phyloP scores from a whole-genome alignment of 2,113 vertebrate genomes.

The Plecturocebus donacophilus region DNA sequence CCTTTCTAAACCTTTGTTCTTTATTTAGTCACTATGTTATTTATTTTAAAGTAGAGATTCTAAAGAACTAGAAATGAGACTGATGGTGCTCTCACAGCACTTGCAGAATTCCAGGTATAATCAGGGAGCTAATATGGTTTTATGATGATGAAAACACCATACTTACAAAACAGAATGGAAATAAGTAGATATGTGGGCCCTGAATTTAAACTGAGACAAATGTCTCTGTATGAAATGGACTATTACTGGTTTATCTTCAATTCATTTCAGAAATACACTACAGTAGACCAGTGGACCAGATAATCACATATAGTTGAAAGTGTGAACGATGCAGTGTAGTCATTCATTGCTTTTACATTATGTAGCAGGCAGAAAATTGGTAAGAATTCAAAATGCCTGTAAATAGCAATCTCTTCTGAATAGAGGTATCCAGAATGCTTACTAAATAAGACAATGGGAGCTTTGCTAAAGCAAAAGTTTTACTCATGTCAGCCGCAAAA shows the following conservation, averaged over 20 bases:
- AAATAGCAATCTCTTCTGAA: slow-evolving; percentile 66
- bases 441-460: slow-evolving; percentile 48
- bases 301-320: slow-evolving; percentile 54
- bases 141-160: slow-evolving; percentile 66
- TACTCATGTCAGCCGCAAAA: slow-evolving; percentile 46
- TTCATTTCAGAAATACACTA: slow-evolving; percentile 73
- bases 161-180: slow-evolving; percentile 65
- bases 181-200: slow-evolving; percentile 65
- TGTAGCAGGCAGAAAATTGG: slow-evolving; percentile 63
- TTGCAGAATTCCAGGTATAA: slow-evolving; percentile 63
- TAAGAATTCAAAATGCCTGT: slow-evolving; percentile 67
- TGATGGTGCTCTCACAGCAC: background rate
- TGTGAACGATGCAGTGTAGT: slow-evolving; percentile 23
- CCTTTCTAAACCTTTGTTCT: background rate
- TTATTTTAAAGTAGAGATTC: background rate
- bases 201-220: slow-evolving; percentile 74
- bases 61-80: background rate
- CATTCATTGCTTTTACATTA: slow-evolving; percentile 68
- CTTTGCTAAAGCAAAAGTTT: slow-evolving; percentile 45
- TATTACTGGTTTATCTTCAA: slow-evolving; percentile 76
- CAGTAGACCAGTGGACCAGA: slow-evolving; percentile 67
- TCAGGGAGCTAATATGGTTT: slow-evolving; percentile 50
- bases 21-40: slow-evolving; percentile 8
- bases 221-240: slow-evolving; percentile 63
- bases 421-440: slow-evolving; percentile 32